Base-by-base conservation (phyloP, 2,888 invertebrate genomes). In the Tenthredo amoena region DNA sequence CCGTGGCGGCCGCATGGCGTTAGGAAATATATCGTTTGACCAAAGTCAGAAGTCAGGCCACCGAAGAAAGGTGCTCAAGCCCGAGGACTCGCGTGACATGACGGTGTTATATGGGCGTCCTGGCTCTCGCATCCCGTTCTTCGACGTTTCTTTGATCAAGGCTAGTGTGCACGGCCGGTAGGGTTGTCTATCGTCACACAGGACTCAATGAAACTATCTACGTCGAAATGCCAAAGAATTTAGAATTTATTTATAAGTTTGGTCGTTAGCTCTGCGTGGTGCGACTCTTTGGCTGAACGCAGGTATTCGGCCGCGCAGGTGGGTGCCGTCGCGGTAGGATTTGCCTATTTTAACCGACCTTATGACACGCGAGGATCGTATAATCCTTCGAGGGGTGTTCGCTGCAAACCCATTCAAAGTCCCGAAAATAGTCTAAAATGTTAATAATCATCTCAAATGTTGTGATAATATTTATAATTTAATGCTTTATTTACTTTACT, bases 1-100 rank as follows among this genome's bases (percentile, higher is more conserved):
- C 55, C 84, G 37, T 37, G n/a, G 58, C 26, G 40, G 43, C 77
- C 50, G 40, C 81, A 62, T 81, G 62, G 81, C 77, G 58, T 85
- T 62, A 79, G 77, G 85, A 85, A 85, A 85, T 85, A 65, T 79
- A 85, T 79, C 79, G 85, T 85, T 76, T 50, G 43, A 58, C 65
- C 79, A 77, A 85, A 85, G 47, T 79, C 85, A 68, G 50, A 31
- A 85, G 85, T 85, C 37, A 58, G 37, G 31, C 55, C 50, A 40
- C 37, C 62, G 58, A 81, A 81, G 58, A 81, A 58, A 50, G 58
- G n/a, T 77, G 37, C 34, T 31, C 72, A 43, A 26, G 62, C 40
- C 62, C 62, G 21, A 62, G 40, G 77, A 40, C 81, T 81, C 62
- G 81, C 81, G 81, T 81, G 81, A 81, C 40, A 62, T 31, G 81